Percentiles rank a stretch among this genome's conserved stretches.
phyloP scores from a whole-genome alignment of 2,113 vertebrate genomes.

The human (Homo sapiens) region DNA sequence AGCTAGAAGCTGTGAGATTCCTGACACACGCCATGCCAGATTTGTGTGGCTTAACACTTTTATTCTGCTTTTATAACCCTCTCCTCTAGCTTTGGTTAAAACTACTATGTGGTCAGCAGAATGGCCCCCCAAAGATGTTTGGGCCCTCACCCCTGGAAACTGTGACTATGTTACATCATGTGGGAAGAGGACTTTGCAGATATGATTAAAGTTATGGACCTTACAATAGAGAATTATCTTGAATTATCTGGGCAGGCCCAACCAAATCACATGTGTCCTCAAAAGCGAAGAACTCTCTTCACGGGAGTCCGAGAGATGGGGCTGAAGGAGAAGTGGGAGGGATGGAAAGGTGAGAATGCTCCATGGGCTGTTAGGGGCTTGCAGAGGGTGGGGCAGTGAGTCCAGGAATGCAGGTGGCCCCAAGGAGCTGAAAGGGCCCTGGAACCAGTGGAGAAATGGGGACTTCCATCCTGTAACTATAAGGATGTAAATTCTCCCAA shows the following conservation, averaged over 20 bases:
- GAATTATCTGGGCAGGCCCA: neutral
- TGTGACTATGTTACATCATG: rapidly evolving
- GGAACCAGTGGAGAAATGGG: rapidly evolving
- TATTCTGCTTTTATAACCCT: neutral
- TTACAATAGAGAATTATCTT: neutral
- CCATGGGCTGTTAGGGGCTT: neutral
- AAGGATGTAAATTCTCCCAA: neutral
- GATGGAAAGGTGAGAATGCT: neutral
- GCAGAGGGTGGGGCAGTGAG: neutral
- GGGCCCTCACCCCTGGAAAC: too few species aligned
- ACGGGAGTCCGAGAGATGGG: neutral
- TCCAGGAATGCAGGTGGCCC: too few species aligned
- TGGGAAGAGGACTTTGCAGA: neutral
- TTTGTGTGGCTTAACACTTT: neutral
- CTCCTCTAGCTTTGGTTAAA: neutral
- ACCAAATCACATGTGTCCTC: rapidly evolving
- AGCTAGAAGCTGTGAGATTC: neutral
- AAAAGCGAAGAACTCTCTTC: neutral
- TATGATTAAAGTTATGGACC: neutral
- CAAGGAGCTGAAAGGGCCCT: too few species aligned
- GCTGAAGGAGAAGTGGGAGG: neutral
- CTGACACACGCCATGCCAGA: neutral
- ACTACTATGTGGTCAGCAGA: neutral
- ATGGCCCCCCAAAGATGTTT: neutral
- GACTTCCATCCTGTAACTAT: neutral